phyloP scores from a whole-genome alignment of 2,888 invertebrate genomes.

The Plusia festucae region DNA sequence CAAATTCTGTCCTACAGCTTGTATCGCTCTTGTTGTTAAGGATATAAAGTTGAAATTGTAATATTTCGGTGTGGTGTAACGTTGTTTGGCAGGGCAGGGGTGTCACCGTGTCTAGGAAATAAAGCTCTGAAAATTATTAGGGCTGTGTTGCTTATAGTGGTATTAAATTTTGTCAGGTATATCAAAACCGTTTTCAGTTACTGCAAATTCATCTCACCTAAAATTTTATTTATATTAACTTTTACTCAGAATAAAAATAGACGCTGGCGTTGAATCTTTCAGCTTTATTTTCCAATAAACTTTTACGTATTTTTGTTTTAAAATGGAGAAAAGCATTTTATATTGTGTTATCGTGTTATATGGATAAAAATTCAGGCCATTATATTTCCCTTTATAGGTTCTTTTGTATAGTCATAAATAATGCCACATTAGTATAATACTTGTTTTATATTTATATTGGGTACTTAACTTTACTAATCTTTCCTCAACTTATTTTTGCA shows the following conservation, averaged over 20 bases:
- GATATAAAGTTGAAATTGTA: slow-evolving; percentile 53
- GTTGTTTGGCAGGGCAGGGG: slow-evolving; percentile 61
- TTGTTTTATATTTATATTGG: too few species aligned
- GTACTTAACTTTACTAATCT: too few species aligned
- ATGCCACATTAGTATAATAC: too few species aligned
- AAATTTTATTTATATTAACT: neutral
- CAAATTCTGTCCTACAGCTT: slow-evolving; percentile 57
- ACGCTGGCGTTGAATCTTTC: neutral
- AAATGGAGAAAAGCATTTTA: neutral
- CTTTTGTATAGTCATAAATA: too few species aligned
- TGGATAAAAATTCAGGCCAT: neutral
- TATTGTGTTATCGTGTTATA: neutral
- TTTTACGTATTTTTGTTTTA: neutral
- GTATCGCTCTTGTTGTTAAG: slow-evolving; percentile 33
- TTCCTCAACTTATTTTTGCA: too few species aligned
- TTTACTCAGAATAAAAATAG: neutral
- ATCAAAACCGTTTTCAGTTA: slow-evolving; percentile 4
- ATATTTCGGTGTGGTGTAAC: slow-evolving; percentile 25
- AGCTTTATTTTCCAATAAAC: slow-evolving; percentile 5
- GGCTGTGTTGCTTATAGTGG: slow-evolving; percentile 63
- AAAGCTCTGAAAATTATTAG: slow-evolving; percentile 74
- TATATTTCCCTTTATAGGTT: too few species aligned
- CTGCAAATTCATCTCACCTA: neutral
- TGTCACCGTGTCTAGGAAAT: slow-evolving; percentile 76
- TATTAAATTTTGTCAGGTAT: neutral